Evolutionary conservation across 2,113 vertebrate species (phyloP).

Genomic region (Clarias macrocephalus): DNA sequence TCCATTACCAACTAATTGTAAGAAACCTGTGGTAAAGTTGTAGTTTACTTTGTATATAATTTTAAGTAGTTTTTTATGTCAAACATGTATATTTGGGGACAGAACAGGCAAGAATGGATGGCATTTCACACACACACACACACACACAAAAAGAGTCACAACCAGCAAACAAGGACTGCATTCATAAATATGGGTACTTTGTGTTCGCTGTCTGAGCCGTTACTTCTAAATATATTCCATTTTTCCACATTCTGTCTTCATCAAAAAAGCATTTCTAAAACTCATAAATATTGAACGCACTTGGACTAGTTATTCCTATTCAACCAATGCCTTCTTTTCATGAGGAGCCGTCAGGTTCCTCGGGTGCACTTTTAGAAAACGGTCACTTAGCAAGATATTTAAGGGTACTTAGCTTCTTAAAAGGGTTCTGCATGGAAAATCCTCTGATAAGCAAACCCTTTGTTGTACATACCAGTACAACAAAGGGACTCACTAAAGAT

Average conservation of each 20-base stretch:
- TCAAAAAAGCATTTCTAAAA: neutral
- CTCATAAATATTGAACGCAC: slow-evolving; percentile 6
- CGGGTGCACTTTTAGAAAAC: neutral
- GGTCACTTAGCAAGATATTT: neutral
- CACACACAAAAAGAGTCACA: slow-evolving; percentile 17
- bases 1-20: slow-evolving; percentile 65
- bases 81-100: slow-evolving; percentile 67
- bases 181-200: slow-evolving; percentile 40
- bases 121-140: slow-evolving; percentile 32
- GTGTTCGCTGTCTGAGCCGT: slow-evolving; percentile 46
- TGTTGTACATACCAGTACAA: neutral
- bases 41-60: slow-evolving; percentile 73
- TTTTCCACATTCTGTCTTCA: neutral
- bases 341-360: neutral
- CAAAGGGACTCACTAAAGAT: neutral
- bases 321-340: neutral
- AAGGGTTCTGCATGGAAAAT: neutral
- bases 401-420: neutral
- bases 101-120: slow-evolving; percentile 57
- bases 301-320: slow-evolving; percentile 8
- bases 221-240: slow-evolving; percentile 22
- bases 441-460: neutral
- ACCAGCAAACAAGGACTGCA: slow-evolving; percentile 44
- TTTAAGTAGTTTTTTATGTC: slow-evolving; percentile 70
- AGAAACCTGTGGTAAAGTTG: slow-evolving; percentile 74